Conservation (phyloP, 2,797 vertebrate genomes). For the Carduelis carduelis region DNA sequence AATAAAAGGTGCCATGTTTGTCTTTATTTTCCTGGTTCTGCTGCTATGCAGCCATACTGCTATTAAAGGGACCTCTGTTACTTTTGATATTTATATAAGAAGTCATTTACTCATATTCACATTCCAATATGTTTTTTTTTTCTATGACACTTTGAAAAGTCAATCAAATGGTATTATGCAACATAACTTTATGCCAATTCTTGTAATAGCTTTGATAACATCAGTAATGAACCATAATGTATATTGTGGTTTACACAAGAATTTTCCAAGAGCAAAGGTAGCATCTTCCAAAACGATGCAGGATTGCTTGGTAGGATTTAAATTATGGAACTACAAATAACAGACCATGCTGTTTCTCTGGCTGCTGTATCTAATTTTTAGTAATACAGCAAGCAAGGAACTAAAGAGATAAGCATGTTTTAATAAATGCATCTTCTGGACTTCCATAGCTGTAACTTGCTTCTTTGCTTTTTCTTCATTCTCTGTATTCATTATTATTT, state of each 20-base stretch:
- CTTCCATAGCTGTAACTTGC: not conserved
- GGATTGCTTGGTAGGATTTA: not conserved
- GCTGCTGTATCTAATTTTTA: not conserved
- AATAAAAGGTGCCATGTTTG: not conserved
- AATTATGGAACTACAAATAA: not conserved
- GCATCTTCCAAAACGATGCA: not conserved
- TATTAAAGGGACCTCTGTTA: not conserved
- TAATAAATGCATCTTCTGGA: not conserved
- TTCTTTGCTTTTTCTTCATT: not conserved
- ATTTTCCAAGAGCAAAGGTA: not conserved
- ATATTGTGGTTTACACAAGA: not conserved
- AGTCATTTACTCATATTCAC: not conserved
- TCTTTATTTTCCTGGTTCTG: not conserved
- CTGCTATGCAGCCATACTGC: conserved; percentile 33
- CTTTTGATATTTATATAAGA: not conserved
- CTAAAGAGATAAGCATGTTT: not conserved
- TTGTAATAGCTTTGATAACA: not conserved
- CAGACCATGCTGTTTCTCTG: not conserved
- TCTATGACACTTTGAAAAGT: not conserved
- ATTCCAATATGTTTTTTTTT: not conserved
- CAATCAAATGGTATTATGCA: not conserved
- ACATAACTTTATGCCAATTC: not conserved
- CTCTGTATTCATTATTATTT: not conserved
- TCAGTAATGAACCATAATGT: not conserved
- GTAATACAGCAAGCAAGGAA: not conserved